Evolutionary conservation across 2,797 vertebrate species (phyloP), one percentile per base, ranked within the genome.

Genomic region (Peromyscus eremicus): DNA sequence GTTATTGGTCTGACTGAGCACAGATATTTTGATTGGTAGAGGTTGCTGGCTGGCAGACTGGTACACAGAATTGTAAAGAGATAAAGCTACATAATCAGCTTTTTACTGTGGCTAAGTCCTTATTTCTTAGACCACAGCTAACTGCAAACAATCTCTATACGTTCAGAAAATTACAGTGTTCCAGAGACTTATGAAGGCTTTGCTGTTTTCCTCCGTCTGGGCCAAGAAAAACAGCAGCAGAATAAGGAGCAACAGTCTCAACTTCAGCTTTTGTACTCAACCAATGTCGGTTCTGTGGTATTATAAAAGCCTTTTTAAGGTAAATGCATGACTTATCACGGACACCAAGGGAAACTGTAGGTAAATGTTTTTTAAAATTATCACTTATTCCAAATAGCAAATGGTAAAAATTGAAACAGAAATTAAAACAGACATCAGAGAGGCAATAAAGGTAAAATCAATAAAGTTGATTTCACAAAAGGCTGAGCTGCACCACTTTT

Each of bases 351-450:
- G 97, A 95, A 97, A 91, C 71, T 21, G 70, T 94, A 96, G 75
- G 60, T 57, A 95, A 98, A 94, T 82, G 19, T 96, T 43, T 43
- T 32, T 96, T 57, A 60, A 96, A 97, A 92, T 46, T 76, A 97
- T 0, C 32, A 0, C 27, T 76, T 97, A 95, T 90, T 92, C 19
- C 64, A 94, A 68, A 89, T 96, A 96, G 97, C 91, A 97, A 94
- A 91, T 14, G 90, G 49, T 57, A 94, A 94, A 82, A 97, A 93
- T 10, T 87, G 57, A 95, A 95, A 97, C 95, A 86, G 46, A 95
- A 95, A 97, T 97, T 92, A 97, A 97, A 97, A 95, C 49, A 96
- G 55, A 97, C 40, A 46, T 57, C 82, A 96, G 97, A 96, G 79
- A 94, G 23, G 89, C 57, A 81, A 40, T 96, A 80, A 80, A 95